These are phyloP conservation scores for Amphiprion ocellaris DNA, from an alignment of 2,113 vertebrate species.

Conservation along the genomic window DNA sequence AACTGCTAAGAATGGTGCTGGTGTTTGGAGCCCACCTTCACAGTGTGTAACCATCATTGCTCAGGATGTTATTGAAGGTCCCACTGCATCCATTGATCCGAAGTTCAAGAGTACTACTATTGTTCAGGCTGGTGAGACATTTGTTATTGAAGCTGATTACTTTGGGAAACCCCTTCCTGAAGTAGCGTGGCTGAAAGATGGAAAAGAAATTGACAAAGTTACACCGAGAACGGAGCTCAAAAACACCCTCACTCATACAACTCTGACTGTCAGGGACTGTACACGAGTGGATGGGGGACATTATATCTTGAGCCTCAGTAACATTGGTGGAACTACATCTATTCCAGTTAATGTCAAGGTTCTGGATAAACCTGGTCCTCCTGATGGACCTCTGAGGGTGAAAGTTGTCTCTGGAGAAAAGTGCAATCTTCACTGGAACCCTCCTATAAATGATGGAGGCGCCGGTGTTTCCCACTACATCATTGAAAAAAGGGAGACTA, in stretches of 20 bases:
- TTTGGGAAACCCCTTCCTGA: constrained; percentile 94
- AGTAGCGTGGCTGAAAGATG: constrained; percentile 92
- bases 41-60: constrained; percentile 93
- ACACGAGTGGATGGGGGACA: constrained; percentile 92
- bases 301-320: constrained; percentile 92
- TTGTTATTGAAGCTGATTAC: constrained; percentile 94
- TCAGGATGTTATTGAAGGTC: constrained; percentile 96
- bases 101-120: constrained; percentile 92
- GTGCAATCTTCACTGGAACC: constrained; percentile 94
- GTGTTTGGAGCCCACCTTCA: constrained; percentile 93
- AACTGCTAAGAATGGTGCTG: constrained; percentile 96
- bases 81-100: constrained; percentile 91
- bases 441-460: constrained; percentile 94
- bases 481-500: constrained; percentile 97
- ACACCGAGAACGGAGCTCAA: constrained; percentile 94
- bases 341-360: constrained; percentile 94
- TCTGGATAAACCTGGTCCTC: constrained; percentile 95
- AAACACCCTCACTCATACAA: constrained; percentile 91
- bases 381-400: constrained; percentile 90
- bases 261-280: constrained; percentile 92
- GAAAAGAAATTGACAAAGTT: constrained; percentile 92
- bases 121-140: constrained; percentile 93
- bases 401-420: constrained; percentile 95
- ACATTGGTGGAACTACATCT: constrained; percentile 93
- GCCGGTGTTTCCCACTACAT: constrained; percentile 93